Evolutionary conservation across 2,888 invertebrate genomes (phyloP), one percentile per base, ranked within the genome.

Genomic region (Ernsta delagoae): DNA sequence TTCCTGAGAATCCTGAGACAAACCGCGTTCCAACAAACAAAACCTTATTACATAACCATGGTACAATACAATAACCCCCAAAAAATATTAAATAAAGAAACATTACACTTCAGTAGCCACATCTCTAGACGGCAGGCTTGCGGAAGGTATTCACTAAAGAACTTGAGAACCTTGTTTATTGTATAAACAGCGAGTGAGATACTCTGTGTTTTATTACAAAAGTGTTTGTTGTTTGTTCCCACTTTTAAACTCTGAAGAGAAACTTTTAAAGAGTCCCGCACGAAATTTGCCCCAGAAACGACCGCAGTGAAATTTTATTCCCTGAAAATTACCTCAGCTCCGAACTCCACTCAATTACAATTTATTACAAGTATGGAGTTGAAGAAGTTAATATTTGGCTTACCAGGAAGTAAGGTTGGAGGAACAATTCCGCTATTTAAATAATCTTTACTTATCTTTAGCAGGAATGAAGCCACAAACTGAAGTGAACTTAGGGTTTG

Each of bases 151-250:
- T 57, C 11, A 48, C 31, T n/a, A 50, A 62, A 62, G 16, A 50
- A 50, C 50, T 16, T 50, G 12, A 62, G 61, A 57, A 57, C 60
- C 43, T 34, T 45, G 60, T 61, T 50, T 39, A 62, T 50, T 50
- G 8, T 62, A 50, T 39, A 36, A 62, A 5, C 61, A 48, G n/a
- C 36, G 34, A 50, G 12, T 16, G 50, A 60, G 62, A 53, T 53
- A 53, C 62, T 62, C 53, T 53, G 53, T 62, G 36, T 62, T 62
- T 62, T 62, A 62, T 62, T 53, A 53, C 53, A 16, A 36, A 39
- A 53, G 16, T 50, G 62, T 62, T 61, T 61, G 61, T 61, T 50
- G 62, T 62, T 50, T 53, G 53, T 16, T 16, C 36, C 16, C 11
- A 53, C 62, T 62, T 62, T 53, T 53, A 62, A 62, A 62, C 62